These are phyloP conservation scores for Leucoraja erinaceus DNA, from an alignment of 2,113 vertebrate genomes.

Conservation along the genomic window DNA sequence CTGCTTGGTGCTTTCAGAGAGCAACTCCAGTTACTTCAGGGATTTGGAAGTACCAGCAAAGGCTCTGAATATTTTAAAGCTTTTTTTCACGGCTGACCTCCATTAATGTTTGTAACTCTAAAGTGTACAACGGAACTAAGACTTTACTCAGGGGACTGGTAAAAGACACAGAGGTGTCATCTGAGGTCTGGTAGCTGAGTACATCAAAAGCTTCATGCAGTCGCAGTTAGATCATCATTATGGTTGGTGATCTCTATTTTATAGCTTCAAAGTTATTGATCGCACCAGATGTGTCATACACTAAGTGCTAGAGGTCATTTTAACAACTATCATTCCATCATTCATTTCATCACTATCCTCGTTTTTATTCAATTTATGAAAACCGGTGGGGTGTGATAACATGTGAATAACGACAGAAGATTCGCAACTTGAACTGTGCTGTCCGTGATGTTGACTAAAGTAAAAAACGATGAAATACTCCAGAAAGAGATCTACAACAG, in stretches of 20 bases:
- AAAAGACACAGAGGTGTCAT: not conserved
- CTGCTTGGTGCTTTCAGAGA: not conserved
- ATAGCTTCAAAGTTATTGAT: not conserved
- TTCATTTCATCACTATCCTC: not conserved
- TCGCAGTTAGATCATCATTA: not conserved
- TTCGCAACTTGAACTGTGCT: not conserved
- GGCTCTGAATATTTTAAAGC: conserved; percentile 30
- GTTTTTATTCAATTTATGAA: not conserved
- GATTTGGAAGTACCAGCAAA: conserved; percentile 20
- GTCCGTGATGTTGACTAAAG: not conserved
- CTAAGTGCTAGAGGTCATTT: not conserved
- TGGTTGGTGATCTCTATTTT: not conserved
- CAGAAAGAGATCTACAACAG: too few species aligned
- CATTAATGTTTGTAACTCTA: conserved; percentile 14
- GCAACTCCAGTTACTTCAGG: conserved; percentile 1
- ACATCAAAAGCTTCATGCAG: not conserved
- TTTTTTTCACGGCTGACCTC: conserved; percentile 22
- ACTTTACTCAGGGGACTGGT: not conserved
- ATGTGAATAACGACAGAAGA: not conserved
- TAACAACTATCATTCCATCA: not conserved
- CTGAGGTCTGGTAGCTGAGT: not conserved
- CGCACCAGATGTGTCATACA: not conserved
- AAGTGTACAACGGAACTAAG: not conserved
- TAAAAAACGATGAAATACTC: not conserved
- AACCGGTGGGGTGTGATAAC: not conserved